Conservation (phyloP, 2,797 vertebrate species). For the Aldrovandia affinis region DNA sequence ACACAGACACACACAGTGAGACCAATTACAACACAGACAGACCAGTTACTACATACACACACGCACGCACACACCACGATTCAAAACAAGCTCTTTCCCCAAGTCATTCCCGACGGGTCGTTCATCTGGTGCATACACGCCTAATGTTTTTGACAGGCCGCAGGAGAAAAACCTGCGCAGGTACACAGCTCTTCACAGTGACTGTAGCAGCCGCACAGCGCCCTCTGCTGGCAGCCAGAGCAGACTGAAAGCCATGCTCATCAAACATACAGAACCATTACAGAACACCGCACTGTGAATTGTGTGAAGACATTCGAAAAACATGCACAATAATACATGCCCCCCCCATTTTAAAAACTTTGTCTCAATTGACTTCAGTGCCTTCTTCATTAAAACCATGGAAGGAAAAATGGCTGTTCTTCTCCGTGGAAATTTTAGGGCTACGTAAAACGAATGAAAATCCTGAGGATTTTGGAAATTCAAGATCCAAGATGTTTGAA, state of each 20-base stretch:
- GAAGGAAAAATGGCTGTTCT: not conserved
- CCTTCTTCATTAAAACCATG: not conserved
- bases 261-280: not conserved
- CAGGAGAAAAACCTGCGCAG: not conserved
- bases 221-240: slow-evolving; percentile 1
- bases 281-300: not conserved
- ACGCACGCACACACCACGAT: not conserved
- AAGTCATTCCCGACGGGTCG: slow-evolving; percentile 4
- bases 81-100: slow-evolving; percentile 22
- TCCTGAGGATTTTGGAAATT: not conserved
- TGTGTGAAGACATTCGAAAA: not conserved
- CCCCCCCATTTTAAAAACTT: not conserved
- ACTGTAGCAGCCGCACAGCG: not conserved
- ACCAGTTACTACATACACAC: not conserved
- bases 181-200: not conserved
- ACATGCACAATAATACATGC: not conserved
- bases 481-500: not conserved
- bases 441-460: not conserved
- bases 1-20: not conserved
- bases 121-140: slow-evolving; percentile 24
- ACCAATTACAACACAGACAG: not conserved
- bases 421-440: not conserved
- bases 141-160: slow-evolving; percentile 26
- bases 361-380: not conserved
- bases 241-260: not conserved